Evolutionary conservation across 2,113 vertebrate genomes (phyloP), one percentile per base, ranked within the genome.

Genomic region (Sturnira hondurensis): DNA sequence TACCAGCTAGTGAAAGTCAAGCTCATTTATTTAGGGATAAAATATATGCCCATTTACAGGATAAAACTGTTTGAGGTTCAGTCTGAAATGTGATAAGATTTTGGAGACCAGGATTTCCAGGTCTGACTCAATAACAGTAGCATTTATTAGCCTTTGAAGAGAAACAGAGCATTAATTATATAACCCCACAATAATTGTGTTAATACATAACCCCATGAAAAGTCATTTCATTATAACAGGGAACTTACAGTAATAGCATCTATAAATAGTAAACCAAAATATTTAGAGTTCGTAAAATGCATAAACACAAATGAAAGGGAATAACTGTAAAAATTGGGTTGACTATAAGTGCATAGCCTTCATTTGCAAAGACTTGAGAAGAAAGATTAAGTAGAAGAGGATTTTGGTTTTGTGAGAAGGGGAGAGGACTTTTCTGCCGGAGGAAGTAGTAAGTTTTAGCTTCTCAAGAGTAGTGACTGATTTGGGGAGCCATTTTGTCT

Each of bases 61-160:
- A 65, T 96, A 43, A 90, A 88, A 94, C 47, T 92, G 26, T 85
- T 94, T 78, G 77, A 92, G 86, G 12, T 95, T 43, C 54, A 93
- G 2, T 91, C 41, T 93, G 78, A 89, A 95, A 68, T 83, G 61
- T 80, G 41, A 36, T 91, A 92, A 82, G 43, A 16, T 95, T 94
- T 96, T 92, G 6, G 81, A 92, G 80, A 50, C 54, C 36, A 86
- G 58, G 58, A 89, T 96, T 96, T 95, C 84, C 63, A 96, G 68
- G n/a, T 96, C 74, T 92, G 41, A 82, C n/a, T 91, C 67, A 93
- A 58, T 10, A 81, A 50, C 89, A 92, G 4, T 93, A 91, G 20
- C 68, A 93, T 93, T 88, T 93, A 80, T 68, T 92, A 89, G 68
- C 81, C 47, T 96, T 96, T 77, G 22, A 77, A 95, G 52, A 95